phyloP scores from a whole-genome alignment of 2,888 invertebrate genomes.

The Nomada hirtipes region DNA sequence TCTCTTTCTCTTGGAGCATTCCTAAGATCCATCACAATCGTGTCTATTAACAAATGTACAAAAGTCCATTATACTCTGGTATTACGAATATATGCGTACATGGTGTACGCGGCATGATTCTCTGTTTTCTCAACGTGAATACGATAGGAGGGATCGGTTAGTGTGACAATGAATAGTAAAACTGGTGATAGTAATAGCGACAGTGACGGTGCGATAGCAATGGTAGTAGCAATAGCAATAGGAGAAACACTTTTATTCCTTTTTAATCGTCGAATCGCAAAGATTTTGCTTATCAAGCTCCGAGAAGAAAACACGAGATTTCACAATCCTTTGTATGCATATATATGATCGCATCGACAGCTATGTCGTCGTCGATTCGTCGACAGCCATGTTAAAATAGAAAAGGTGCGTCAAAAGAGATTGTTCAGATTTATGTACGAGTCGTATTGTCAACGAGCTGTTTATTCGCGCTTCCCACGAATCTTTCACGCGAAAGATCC shows the following conservation, averaged over 20 bases:
- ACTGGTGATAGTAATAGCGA: not conserved
- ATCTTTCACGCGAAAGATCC: too few species aligned
- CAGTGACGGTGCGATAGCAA: not conserved
- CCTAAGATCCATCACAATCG: constrained; percentile 47
- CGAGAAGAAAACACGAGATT: not conserved
- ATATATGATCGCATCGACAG: not conserved
- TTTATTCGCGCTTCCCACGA: too few species aligned
- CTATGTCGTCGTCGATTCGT: not conserved
- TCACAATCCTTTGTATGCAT: not conserved
- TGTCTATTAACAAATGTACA: constrained; percentile 79
- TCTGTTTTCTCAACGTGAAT: not conserved
- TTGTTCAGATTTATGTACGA: not conserved
- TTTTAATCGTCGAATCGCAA: not conserved
- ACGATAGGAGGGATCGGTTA: not conserved
- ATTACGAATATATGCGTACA: constrained; percentile 45
- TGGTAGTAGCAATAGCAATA: not conserved
- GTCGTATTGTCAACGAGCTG: too few species aligned
- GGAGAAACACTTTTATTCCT: not conserved
- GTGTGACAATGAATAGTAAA: not conserved
- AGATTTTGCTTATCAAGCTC: not conserved
- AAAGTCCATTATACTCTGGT: constrained; percentile 61
- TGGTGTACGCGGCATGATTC: constrained; percentile 2
- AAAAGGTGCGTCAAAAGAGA: not conserved
- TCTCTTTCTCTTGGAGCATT: not conserved
- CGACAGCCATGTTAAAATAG: not conserved